A percentile compares a stretch with the other conserved stretches of the same genome.
These are phyloP conservation scores for Eulemur rufifrons DNA, from an alignment of 2,113 vertebrate species.

Conservation along the genomic window DNA sequence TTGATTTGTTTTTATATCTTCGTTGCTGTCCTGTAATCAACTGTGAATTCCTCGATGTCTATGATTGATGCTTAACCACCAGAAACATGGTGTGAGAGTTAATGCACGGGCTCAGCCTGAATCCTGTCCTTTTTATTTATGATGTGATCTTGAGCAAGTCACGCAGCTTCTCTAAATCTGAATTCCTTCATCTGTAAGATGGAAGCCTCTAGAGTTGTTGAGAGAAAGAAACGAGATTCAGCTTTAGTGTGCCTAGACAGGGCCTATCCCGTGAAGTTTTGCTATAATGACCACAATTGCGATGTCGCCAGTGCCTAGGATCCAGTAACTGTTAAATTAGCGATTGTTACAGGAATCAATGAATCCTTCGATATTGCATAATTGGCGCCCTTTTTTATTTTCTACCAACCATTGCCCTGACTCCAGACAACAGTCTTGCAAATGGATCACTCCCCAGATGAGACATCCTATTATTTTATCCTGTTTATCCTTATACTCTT, in stretches of 20 bases:
- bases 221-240: not conserved
- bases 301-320: not conserved
- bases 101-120: not conserved
- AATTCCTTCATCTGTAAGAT: not conserved
- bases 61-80: not conserved
- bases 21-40: not conserved
- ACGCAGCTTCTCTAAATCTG: not conserved
- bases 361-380: not conserved
- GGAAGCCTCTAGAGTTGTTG: not conserved
- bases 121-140: not conserved
- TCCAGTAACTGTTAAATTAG: not conserved
- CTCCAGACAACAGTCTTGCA: not conserved
- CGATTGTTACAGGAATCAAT: not conserved
- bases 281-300: fast-evolving
- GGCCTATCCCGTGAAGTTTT: not conserved
- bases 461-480: not conserved
- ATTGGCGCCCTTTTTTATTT: not conserved
- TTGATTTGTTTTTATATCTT: not conserved
- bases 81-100: not conserved
- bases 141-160: not conserved
- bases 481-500: not conserved
- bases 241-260: fast-evolving
- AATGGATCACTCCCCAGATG: not conserved
- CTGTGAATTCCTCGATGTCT: not conserved
- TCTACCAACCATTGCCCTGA: not conserved